Evolutionary conservation across 92 coral and sea anemone species (phyloP).

Genomic region (Epizoanthus illoricatus): DNA sequence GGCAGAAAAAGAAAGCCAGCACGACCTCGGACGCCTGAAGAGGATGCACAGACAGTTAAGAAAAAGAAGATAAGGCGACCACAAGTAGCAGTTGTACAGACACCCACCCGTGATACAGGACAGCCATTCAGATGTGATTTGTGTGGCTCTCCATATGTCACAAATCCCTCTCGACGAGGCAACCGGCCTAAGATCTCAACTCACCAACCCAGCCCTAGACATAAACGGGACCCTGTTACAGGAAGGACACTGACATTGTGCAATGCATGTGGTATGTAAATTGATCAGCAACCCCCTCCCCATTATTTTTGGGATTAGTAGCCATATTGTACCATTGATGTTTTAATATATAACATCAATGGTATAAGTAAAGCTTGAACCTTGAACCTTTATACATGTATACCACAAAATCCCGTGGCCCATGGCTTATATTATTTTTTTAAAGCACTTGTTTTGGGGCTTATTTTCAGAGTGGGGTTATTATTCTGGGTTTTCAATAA

Average conservation of each 20-base stretch:
- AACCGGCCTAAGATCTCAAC: constrained; percentile 85
- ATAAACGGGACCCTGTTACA: constrained; percentile 83
- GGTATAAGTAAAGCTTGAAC: too few species aligned
- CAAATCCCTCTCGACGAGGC: constrained; percentile 94
- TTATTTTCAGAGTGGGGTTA: too few species aligned
- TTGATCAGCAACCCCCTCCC: background rate
- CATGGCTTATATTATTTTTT: too few species aligned
- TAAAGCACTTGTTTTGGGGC: too few species aligned
- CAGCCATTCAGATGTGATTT: constrained; percentile 91
- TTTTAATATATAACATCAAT: too few species aligned
- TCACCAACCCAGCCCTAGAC: constrained; percentile 94
- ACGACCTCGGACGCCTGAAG: constrained; percentile 73
- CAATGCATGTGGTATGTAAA: constrained; percentile 93
- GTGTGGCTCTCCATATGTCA: constrained; percentile 94
- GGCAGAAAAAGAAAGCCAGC: constrained; percentile 86
- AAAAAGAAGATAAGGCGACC: constrained; percentile 63
- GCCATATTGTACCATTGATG: background rate
- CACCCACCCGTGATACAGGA: constrained; percentile 54
- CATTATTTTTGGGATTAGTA: background rate
- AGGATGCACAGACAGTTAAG: constrained; percentile 46
- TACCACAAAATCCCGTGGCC: too few species aligned
- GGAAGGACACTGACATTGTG: constrained; percentile 91
- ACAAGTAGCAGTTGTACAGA: constrained; percentile 46
- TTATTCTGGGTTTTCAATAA: too few species aligned
- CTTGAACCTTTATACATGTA: too few species aligned